Base-by-base conservation (phyloP, 2,888 invertebrate genomes). In the Zaprionus obscuricornis region DNA sequence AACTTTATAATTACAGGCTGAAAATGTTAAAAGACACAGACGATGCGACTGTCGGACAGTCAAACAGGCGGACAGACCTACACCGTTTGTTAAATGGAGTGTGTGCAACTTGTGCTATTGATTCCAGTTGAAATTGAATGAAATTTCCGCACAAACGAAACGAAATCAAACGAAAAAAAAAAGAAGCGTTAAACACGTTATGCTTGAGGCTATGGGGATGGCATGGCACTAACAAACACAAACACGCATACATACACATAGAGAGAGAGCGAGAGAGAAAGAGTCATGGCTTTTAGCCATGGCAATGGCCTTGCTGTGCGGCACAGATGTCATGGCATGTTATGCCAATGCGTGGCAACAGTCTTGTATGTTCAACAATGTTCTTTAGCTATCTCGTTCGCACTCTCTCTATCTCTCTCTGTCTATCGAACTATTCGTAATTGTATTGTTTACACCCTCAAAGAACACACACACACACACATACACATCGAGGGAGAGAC, bases 71-170 rank as follows among this genome's bases (percentile, higher is more conserved):
- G 29, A n/a, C 29, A n/a, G 29, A 29, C n/a, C 29, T 29, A 6
- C n/a, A n/a, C 29, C 7, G 29, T 3, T 29, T 4, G 22, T 7
- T 4, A 22, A 22, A 22, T 5, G 4, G 7, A 22, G 22, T 17
- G 43, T 18, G 43, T 31, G 43, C 16, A 51, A 18, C 54, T 36
- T 26, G 14, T 34, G 45, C 34, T 51, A 67, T 74, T 29, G 71
- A 74, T 73, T 73, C 18, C 29, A n/a, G 5, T 3, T 20, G 31
- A 39, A 69, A 79, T 79, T 72, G 73, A 72, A 75, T 66, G 52
- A 57, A 73, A 59, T 60, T 77, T 57, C 57, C 33, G 55, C 62
- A 37, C 42, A 74, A 46, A 34, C 58, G 40, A 42, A 29, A 29
- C 54, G 39, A 39, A 45, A n/a, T n/a, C 47, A 42, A 43, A 36